Percentiles rank a stretch among this genome's conserved stretches.
These are phyloP conservation scores for Rotaria sp. DNA, from an alignment of 2,888 invertebrate genomes.

Conservation along the genomic window DNA sequence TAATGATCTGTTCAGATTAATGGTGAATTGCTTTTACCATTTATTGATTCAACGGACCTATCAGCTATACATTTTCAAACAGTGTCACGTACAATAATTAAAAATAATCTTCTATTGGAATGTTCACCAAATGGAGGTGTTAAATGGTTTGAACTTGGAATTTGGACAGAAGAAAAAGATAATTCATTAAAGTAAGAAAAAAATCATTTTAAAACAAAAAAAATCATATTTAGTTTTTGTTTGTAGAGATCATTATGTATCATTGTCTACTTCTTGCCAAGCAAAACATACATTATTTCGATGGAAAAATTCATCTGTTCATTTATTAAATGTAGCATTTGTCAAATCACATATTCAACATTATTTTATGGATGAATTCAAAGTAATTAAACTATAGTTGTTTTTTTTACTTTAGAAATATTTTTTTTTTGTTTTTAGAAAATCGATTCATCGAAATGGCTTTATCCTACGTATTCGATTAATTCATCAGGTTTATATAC, in stretches of 20 bases:
- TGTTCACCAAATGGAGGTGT: conserved; percentile 11
- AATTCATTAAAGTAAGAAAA: not conserved
- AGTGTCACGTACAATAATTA: not conserved
- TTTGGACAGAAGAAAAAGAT: not conserved
- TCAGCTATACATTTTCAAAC: conserved; percentile 4
- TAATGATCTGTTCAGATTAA: not conserved
- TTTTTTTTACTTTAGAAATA: not conserved
- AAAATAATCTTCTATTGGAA: not conserved
- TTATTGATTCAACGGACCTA: not conserved
- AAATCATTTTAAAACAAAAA: not conserved
- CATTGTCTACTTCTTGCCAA: not conserved
- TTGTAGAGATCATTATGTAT: conserved; percentile 9
- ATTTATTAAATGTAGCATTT: not conserved
- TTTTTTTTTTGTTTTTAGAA: not conserved
- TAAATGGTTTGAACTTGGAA: not conserved
- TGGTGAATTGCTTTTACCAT: not conserved
- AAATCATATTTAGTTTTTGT: not conserved
- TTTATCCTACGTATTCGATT: not conserved
- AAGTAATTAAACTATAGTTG: not conserved
- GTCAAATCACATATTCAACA: not conserved
- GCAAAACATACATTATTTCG: not conserved
- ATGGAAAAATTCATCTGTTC: conserved; percentile 2
- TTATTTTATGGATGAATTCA: not conserved
- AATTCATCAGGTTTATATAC: not conserved
- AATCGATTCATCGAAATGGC: not conserved